Conservation (phyloP, 2,888 invertebrate species). For the Ethmia dodecea region DNA sequence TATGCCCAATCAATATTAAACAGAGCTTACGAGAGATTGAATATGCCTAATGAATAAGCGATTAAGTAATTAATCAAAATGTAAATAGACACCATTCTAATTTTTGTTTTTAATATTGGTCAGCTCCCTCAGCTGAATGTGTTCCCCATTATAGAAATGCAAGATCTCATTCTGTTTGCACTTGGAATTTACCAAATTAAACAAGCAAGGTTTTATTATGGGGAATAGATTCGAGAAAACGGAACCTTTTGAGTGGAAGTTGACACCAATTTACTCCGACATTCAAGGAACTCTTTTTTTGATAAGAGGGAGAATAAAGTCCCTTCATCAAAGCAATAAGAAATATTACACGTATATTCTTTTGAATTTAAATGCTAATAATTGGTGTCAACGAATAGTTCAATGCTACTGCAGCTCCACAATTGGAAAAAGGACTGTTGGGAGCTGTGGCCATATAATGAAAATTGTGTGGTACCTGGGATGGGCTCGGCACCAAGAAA, state of each 20-base stretch:
- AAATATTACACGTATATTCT: slow-evolving; percentile 19
- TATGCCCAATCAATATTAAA: slow-evolving; percentile 7
- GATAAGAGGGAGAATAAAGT: slow-evolving; percentile 15
- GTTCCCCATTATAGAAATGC: slow-evolving; percentile 5
- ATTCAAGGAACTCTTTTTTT: neutral
- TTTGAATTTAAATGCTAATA: slow-evolving; percentile 1
- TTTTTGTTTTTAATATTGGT: slow-evolving; percentile 2
- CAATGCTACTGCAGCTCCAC: slow-evolving; percentile 15
- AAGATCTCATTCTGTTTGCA: slow-evolving; percentile 2
- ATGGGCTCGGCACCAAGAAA: slow-evolving; percentile 12
- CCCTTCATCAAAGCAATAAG: slow-evolving; percentile 14
- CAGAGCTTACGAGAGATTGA: neutral
- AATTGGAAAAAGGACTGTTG: slow-evolving; percentile 12
- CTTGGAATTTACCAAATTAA: slow-evolving; percentile 6
- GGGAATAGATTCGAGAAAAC: slow-evolving; percentile 4
- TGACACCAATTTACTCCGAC: neutral
- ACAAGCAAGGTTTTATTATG: slow-evolving; percentile 5
- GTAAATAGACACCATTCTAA: slow-evolving; percentile 5
- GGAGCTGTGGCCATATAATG: slow-evolving; percentile 17
- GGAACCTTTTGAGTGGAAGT: slow-evolving; percentile 2
- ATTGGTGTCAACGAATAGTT: slow-evolving; percentile 6
- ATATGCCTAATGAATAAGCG: slow-evolving; percentile 9
- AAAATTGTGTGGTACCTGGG: slow-evolving; percentile 15
- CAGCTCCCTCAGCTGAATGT: neutral
- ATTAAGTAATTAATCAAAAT: slow-evolving; percentile 3